These are phyloP conservation scores for Apostichopus californicus DNA, from an alignment of 35 echinoderm and acorn worm genomes.

Conservation along the genomic window DNA sequence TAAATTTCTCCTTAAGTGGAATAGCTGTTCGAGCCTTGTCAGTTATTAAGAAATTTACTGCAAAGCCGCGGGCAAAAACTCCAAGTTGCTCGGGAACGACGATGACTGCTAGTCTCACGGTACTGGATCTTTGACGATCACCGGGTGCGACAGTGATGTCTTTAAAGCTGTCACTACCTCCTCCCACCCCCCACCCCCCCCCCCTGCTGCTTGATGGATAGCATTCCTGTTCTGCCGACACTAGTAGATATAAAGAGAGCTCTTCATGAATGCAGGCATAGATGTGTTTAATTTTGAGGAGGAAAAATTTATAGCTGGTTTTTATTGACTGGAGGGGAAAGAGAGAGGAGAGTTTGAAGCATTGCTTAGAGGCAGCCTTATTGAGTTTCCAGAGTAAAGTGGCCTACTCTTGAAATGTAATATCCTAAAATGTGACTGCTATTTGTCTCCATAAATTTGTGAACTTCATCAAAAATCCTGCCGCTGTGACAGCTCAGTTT, in stretches of 20 bases:
- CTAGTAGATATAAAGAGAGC: not conserved
- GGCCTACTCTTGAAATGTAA: constrained; percentile 3
- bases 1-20: constrained; percentile 20
- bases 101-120: not conserved
- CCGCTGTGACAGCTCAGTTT: too few species aligned
- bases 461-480: not conserved
- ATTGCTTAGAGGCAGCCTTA: not conserved
- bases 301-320: constrained; percentile 16
- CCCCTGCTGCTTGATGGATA: not conserved
- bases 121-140: constrained; percentile 2
- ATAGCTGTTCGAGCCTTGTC: not conserved
- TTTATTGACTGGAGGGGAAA: not conserved
- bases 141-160: constrained; percentile 13
- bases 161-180: constrained; percentile 12
- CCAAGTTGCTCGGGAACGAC: not conserved
- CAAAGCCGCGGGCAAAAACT: not conserved
- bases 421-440: not conserved
- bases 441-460: constrained; percentile 21
- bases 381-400: constrained; percentile 28
- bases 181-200: too few species aligned
- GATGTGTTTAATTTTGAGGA: constrained; percentile 27
- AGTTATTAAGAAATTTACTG: constrained; percentile 9
- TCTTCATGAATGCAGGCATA: constrained; percentile 12
- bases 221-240: constrained; percentile 1
- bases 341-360: constrained; percentile 1